These are phyloP conservation scores for Drosophila gaucha DNA, from an alignment of 2,888 invertebrate genomes.

Conservation along the genomic window DNA sequence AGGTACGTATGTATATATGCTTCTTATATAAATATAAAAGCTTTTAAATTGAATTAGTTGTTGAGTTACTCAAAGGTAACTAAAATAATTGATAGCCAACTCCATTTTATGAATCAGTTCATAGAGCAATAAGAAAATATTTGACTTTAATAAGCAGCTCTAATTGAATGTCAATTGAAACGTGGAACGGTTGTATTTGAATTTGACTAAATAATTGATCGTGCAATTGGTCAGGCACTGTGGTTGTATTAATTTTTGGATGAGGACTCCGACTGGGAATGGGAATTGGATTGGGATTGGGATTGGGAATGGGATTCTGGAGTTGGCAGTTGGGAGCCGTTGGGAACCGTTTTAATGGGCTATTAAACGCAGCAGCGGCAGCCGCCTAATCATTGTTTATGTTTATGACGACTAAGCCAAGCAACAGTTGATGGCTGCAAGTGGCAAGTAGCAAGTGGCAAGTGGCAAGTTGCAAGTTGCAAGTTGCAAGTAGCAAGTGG, in stretches of 20 bases:
- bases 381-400: constrained; percentile 75
- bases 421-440: constrained; percentile 10
- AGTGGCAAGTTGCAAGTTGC: constrained; percentile 31
- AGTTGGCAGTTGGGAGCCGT: constrained; percentile 23
- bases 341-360: constrained; percentile 73
- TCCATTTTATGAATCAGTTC: no score
- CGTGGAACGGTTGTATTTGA: constrained; percentile 32
- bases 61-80: no score
- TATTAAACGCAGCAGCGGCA: constrained; percentile 44
- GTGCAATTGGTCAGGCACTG: constrained; percentile 1
- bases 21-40: no score
- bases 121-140: neutral
- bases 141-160: constrained; percentile 1
- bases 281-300: constrained; percentile 2
- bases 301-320: neutral
- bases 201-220: constrained; percentile 46
- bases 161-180: no score
- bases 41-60: no score
- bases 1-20: no score
- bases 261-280: neutral
- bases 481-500: constrained; percentile 16
- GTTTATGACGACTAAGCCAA: constrained; percentile 54
- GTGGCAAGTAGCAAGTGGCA: constrained; percentile 25
- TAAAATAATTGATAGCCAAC: no score
- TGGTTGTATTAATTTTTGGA: neutral